phyloP scores from a whole-genome alignment of 2,113 vertebrate species.

The Poeciliopsis turrubarensis region DNA sequence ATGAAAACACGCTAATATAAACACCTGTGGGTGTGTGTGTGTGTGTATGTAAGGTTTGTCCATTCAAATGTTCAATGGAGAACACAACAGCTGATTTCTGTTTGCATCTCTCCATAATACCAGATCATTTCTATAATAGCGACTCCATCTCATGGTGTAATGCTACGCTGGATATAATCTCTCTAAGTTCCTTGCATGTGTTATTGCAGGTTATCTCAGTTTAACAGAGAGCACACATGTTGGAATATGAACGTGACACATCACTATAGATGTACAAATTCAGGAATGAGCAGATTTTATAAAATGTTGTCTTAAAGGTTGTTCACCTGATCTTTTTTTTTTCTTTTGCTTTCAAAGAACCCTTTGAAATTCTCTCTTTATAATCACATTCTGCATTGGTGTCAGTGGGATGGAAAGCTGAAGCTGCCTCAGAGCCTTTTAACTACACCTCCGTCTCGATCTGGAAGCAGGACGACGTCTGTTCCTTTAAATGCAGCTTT shows the following conservation, averaged over 20 bases:
- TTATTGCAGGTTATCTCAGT: slow-evolving; percentile 9
- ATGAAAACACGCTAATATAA: too few species aligned
- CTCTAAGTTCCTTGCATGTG: slow-evolving; percentile 16
- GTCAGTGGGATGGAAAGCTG: background rate
- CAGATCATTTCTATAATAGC: background rate
- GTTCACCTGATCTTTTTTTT: slow-evolving; percentile 26
- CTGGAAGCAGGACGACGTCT: background rate
- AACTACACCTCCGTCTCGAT: slow-evolving; percentile 4
- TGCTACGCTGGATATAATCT: slow-evolving; percentile 5
- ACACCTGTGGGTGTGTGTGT: too few species aligned
- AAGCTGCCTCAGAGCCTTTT: background rate
- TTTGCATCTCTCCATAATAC: background rate
- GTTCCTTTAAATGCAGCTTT: slow-evolving; percentile 7
- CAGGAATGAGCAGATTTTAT: slow-evolving; percentile 7
- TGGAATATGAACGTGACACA: slow-evolving; percentile 39
- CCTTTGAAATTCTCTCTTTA: slow-evolving; percentile 21
- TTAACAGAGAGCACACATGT: slow-evolving; percentile 21
- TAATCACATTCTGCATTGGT: slow-evolving; percentile 27
- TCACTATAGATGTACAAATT: slow-evolving; percentile 24
- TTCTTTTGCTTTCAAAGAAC: slow-evolving; percentile 25
- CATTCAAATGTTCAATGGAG: too few species aligned
- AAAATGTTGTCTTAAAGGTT: slow-evolving; percentile 19
- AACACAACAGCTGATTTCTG: too few species aligned
- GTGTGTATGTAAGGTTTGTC: too few species aligned
- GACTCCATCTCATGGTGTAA: background rate